Evolutionary conservation across 2,797 vertebrate species (phyloP).

Genomic region (Oryzias dopingdopingensis): DNA sequence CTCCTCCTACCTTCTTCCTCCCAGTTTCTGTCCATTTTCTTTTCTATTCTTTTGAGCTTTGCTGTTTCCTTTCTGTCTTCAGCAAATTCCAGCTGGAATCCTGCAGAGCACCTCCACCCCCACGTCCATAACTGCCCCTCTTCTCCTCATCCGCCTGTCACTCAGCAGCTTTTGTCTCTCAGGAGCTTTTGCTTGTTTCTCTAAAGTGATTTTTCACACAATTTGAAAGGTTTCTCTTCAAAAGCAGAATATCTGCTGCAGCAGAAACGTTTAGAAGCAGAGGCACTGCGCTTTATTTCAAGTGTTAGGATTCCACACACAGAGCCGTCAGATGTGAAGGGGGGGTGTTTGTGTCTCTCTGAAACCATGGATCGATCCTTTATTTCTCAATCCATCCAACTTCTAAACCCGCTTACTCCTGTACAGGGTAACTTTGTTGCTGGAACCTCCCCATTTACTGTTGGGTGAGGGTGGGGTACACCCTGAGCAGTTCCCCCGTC

Average conservation of each 20-base stretch:
- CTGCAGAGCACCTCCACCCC: not conserved
- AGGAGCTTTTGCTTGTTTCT: constrained; percentile 47
- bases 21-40: constrained; percentile 8
- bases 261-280: constrained; percentile 9
- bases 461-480: no score
- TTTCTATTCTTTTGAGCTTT: constrained; percentile 2
- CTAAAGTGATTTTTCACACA: constrained; percentile 38
- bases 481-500: no score
- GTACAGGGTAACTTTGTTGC: no score
- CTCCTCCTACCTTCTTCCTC: constrained; percentile 5
- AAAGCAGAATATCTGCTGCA: constrained; percentile 21
- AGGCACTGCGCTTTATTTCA: constrained; percentile 27
- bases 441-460: no score
- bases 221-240: constrained; percentile 45
- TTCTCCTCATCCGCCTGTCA: constrained; percentile 37
- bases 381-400: no score
- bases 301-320: constrained; percentile 20
- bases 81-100: not conserved
- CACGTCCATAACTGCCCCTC: constrained; percentile 20
- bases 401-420: no score
- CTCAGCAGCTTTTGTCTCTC: constrained; percentile 35
- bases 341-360: no score
- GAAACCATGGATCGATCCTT: no score
- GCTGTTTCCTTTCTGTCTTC: constrained; percentile 10
- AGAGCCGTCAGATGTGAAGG: constrained; percentile 3